Conservation (phyloP, 2,797 vertebrate species). For the Bryconaethiops microstoma region DNA sequence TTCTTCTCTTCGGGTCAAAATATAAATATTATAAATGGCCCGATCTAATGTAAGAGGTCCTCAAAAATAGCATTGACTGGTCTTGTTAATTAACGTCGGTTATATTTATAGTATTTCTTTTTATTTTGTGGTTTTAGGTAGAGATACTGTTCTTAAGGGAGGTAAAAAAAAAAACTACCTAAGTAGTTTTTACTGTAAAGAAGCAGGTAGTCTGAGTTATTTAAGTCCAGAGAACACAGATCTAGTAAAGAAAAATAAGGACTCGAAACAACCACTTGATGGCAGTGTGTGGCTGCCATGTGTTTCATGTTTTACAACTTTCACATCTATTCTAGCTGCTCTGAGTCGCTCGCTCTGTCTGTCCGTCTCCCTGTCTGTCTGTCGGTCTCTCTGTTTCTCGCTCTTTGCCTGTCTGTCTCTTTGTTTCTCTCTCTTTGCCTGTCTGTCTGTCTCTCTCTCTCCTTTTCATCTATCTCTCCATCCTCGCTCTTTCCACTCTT, state of each 20-base stretch:
- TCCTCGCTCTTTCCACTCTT: too few relatives aligned
- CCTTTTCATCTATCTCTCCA: too few relatives aligned
- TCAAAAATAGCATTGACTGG: too few relatives aligned
- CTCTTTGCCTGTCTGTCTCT: not conserved
- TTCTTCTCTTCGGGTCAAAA: too few relatives aligned
- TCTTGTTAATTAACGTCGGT: not conserved
- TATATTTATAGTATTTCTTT: not conserved
- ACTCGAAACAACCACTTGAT: conserved; percentile 33
- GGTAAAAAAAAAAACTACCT: too few relatives aligned
- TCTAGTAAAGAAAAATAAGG: not conserved
- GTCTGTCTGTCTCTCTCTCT: too few relatives aligned
- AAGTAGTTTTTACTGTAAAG: not conserved
- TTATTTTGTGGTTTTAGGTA: not conserved
- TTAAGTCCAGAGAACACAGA: not conserved
- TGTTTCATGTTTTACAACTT: not conserved
- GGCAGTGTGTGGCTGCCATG: conserved; percentile 6
- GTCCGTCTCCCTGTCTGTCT: not conserved
- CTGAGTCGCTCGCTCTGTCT: conserved; percentile 15
- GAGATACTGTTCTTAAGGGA: not conserved
- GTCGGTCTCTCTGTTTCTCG: not conserved
- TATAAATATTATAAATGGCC: too few relatives aligned
- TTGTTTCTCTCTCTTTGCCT: too few relatives aligned
- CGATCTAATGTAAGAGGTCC: too few relatives aligned
- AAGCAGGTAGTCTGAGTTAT: not conserved
- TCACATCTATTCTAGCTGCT: not conserved